Base-by-base conservation (phyloP, 2,113 vertebrate genomes). In the Picathartes gymnocephalus region DNA sequence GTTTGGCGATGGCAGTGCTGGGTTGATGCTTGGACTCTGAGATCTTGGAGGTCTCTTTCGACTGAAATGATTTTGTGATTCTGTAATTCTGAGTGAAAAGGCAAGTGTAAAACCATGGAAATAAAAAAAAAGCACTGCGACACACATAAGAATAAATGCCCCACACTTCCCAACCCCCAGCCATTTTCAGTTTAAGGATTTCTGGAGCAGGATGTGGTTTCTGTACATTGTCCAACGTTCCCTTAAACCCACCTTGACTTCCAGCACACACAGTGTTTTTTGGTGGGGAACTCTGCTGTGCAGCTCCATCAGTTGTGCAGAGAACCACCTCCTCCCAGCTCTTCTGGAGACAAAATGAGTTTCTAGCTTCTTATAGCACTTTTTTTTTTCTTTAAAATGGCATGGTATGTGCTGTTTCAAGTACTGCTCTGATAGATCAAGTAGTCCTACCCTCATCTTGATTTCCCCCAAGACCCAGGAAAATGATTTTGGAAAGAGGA, bases 401-500 rank as follows among this genome's bases (percentile, higher is more conserved):
- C 64, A 66, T 0, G 2, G 10, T 11, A 27, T 13, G 25, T 66
- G 47, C 37, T 40, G 73, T 27, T 92, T 31, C 69, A 66, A 74
- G 54, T 11, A 33, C 51, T 2, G 8, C 44, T 94, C 58, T 68
- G 53, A 86, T 4, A 42, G 54, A 61, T 17, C 35, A 70, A 57
- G 51, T 13, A 82, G 42, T 17, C 30, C 66, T 69, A 15, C 1
- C 2, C 31, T 85, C 33, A 5, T 61, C 66, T 73, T 58, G 42
- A 84, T 50, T 24, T 72, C 71, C 76, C 56, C 54, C 87, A 58
- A 90, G 66, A 50, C 9, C 31, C 45, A 88, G 54, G 84, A 92
- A 95, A 93, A 89, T 28, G 5, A 80, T 86, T 92, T 97, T 39
- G 25, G 87, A 90, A 90, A 77, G 42, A 45, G 53, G 58, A 96